A percentile compares a stretch with the other conserved stretches of the same genome.
These are phyloP conservation scores for Hylaea fasciaria DNA, from an alignment of 2,888 invertebrate species.

Conservation along the genomic window DNA sequence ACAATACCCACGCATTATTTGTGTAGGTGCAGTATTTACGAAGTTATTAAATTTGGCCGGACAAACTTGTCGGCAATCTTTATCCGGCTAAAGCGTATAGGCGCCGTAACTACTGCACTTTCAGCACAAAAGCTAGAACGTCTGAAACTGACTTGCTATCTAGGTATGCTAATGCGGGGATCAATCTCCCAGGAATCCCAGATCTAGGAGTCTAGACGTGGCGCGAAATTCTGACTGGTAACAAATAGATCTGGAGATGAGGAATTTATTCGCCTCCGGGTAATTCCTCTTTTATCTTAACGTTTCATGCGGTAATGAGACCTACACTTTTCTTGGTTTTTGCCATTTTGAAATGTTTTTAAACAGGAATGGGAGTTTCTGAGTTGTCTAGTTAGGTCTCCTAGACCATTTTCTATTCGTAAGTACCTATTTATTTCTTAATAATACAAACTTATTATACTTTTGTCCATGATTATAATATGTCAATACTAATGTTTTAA, in stretches of 20 bases:
- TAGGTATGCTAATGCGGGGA: constrained; percentile 64
- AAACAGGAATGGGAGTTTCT: not conserved
- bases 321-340: not conserved
- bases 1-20: no score
- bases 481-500: no score
- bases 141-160: constrained; percentile 46
- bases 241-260: constrained; percentile 54
- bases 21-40: no score
- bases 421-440: no score
- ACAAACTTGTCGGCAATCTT: constrained; percentile 3
- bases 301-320: constrained; percentile 9
- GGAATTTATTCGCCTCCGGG: constrained; percentile 43
- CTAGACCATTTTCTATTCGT: no score
- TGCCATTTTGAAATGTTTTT: not conserved
- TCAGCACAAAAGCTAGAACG: constrained; percentile 19
- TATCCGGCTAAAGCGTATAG: constrained; percentile 12
- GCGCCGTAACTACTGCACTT: constrained; percentile 1
- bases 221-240: constrained; percentile 41
- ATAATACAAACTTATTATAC: no score
- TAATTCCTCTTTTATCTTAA: constrained; percentile 15
- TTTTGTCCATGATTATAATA: no score
- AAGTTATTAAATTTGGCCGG: not conserved
- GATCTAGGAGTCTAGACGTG: constrained; percentile 41
- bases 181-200: constrained; percentile 60
- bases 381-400: no score